These are phyloP conservation scores for Phainopepla nitens DNA, from an alignment of 2,113 vertebrate species.

Conservation along the genomic window DNA sequence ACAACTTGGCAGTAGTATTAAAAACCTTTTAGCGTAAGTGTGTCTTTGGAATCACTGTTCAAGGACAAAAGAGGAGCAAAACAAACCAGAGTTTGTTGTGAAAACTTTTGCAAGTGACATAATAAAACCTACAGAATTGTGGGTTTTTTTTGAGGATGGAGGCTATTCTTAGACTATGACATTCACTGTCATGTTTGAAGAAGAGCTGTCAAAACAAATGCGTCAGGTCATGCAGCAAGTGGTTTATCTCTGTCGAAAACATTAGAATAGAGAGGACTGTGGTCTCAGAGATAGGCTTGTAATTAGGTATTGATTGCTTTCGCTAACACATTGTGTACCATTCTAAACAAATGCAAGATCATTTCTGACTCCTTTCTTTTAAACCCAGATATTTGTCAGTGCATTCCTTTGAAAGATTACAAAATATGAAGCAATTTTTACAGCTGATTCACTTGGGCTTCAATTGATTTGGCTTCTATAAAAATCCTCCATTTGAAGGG, in stretches of 20 bases:
- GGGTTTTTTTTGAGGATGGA: neutral
- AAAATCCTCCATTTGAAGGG: slow-evolving; percentile 17
- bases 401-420: slow-evolving; percentile 63
- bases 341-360: slow-evolving; percentile 68
- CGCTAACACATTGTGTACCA: slow-evolving; percentile 52
- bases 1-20: neutral
- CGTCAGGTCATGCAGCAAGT: slow-evolving; percentile 44
- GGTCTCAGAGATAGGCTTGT: slow-evolving; percentile 56
- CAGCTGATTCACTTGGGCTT: slow-evolving; percentile 35
- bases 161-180: slow-evolving; percentile 22
- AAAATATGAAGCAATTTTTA: slow-evolving; percentile 51
- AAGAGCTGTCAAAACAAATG: slow-evolving; percentile 66
- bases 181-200: slow-evolving; percentile 49
- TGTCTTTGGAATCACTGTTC: neutral
- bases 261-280: slow-evolving; percentile 48
- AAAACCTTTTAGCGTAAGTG: neutral
- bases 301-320: slow-evolving; percentile 79
- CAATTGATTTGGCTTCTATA: slow-evolving; percentile 23
- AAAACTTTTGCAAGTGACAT: neutral
- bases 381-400: slow-evolving; percentile 51
- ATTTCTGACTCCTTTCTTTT: slow-evolving; percentile 59
- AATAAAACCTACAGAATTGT: neutral
- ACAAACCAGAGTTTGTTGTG: neutral
- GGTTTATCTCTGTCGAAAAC: slow-evolving; percentile 67
- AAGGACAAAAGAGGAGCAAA: neutral